A percentile compares a stretch with the other conserved stretches of the same genome.
Conservation (phyloP, 2,888 invertebrate species). For the Dasysyrphus tricinctus region DNA sequence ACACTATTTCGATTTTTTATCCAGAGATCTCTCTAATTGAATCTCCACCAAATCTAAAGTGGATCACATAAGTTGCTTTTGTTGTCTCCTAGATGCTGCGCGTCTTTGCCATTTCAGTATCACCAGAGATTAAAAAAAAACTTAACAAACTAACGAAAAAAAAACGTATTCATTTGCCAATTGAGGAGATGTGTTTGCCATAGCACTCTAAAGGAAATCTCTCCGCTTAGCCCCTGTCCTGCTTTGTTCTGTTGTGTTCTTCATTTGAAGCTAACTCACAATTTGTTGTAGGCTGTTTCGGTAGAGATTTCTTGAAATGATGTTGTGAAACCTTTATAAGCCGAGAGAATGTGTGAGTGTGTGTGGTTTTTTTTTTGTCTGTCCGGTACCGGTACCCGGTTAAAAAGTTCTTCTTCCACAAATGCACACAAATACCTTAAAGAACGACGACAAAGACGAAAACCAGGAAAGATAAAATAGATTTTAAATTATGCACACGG, state of each 20-base stretch:
- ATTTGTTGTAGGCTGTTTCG: slow-evolving; percentile 69
- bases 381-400: slow-evolving; percentile 17
- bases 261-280: slow-evolving; percentile 46
- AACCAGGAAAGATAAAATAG: slow-evolving; percentile 75
- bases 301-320: slow-evolving; percentile 67
- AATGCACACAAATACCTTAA: slow-evolving; percentile 29
- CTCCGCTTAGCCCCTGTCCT: slow-evolving; percentile 5
- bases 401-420: slow-evolving; percentile 59
- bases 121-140: slow-evolving; percentile 8
- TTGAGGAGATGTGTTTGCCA: slow-evolving; percentile 69
- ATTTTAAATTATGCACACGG: slow-evolving; percentile 76
- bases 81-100: slow-evolving; percentile 44
- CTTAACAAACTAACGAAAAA: slow-evolving; percentile 26
- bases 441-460: slow-evolving; percentile 60
- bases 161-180: slow-evolving; percentile 67
- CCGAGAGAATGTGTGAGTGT: background rate
- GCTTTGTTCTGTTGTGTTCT: background rate
- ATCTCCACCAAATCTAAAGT: slow-evolving; percentile 69
- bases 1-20: slow-evolving; percentile 50
- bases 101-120: slow-evolving; percentile 41
- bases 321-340: slow-evolving; percentile 51
- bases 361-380: slow-evolving; percentile 1
- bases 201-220: slow-evolving; percentile 59
- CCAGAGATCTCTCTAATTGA: slow-evolving; percentile 64
- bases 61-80: slow-evolving; percentile 67